Conservation (phyloP, 2,888 invertebrate species). For the Tethea ocularis region DNA sequence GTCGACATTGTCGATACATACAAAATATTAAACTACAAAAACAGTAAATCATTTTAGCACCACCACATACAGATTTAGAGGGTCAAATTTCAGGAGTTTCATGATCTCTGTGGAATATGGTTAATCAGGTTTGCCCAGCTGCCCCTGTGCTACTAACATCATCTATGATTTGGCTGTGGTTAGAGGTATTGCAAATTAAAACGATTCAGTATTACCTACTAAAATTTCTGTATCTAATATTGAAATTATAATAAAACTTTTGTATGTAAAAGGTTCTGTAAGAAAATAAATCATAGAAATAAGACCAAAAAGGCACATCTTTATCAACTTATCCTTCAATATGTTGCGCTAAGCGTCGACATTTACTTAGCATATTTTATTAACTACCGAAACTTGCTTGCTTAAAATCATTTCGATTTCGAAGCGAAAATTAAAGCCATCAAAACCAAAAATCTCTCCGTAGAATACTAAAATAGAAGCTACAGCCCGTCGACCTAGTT, state of each 20-base stretch:
- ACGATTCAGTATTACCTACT: no score
- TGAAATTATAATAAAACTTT: no score
- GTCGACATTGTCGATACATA: no score
- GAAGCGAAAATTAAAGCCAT: neutral
- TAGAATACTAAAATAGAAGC: constrained; percentile 3
- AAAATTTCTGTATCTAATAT: no score
- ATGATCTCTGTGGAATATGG: constrained; percentile 19
- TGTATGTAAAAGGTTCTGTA: no score
- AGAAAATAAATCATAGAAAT: no score
- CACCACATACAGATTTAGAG: constrained; percentile 2
- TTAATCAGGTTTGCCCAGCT: constrained; percentile 25
- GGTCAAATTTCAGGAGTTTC: constrained; percentile 13
- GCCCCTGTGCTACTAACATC: neutral
- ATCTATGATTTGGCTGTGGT: neutral
- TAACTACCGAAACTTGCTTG: neutral
- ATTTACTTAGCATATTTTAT: neutral
- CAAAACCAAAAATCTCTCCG: neutral
- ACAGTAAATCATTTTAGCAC: constrained; percentile 3
- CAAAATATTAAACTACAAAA: no score
- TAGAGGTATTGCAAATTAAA: neutral
- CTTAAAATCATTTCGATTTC: neutral
- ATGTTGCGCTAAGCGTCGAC: no score
- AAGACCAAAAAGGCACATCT: no score
- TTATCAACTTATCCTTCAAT: no score
- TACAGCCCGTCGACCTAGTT: constrained; percentile 3